These are phyloP conservation scores for Tenthredo distinguenda DNA, from an alignment of 2,888 invertebrate genomes.

Conservation along the genomic window DNA sequence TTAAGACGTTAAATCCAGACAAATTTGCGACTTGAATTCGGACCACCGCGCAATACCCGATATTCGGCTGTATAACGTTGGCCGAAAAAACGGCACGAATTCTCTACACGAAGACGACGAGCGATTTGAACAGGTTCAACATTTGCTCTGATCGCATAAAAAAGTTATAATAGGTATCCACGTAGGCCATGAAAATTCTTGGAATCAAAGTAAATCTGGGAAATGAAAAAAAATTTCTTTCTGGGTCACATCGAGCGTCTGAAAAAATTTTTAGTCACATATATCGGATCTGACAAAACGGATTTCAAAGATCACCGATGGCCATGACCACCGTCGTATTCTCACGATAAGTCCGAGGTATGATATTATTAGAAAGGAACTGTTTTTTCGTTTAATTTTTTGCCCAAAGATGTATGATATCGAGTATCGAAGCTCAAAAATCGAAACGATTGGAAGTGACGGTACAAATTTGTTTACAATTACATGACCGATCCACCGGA, in stretches of 20 bases:
- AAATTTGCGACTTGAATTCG: constrained; percentile 28
- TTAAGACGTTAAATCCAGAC: constrained; percentile 9
- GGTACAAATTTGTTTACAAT: constrained; percentile 10
- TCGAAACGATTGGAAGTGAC: neutral
- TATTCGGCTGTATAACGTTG: neutral
- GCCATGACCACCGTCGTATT: neutral
- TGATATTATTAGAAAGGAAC: neutral
- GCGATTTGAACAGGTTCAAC: constrained; percentile 3
- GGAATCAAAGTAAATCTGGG: neutral
- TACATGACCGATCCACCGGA: constrained; percentile 17
- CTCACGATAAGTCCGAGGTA: neutral
- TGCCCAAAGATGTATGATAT: neutral
- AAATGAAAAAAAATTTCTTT: neutral
- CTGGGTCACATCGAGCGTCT: neutral
- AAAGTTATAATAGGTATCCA: neutral
- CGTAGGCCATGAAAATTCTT: neutral
- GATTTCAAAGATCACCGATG: neutral
- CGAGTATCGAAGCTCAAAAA: neutral
- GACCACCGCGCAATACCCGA: constrained; percentile 37
- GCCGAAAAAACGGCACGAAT: neutral
- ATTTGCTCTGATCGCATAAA: neutral
- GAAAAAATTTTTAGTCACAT: neutral
- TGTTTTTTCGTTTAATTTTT: neutral
- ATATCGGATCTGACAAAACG: neutral
- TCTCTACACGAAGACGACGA: neutral